A percentile compares a stretch with the other conserved stretches of the same genome.
These are phyloP conservation scores for Perithous albicinctus DNA, from an alignment of 2,888 invertebrate species.

Conservation along the genomic window DNA sequence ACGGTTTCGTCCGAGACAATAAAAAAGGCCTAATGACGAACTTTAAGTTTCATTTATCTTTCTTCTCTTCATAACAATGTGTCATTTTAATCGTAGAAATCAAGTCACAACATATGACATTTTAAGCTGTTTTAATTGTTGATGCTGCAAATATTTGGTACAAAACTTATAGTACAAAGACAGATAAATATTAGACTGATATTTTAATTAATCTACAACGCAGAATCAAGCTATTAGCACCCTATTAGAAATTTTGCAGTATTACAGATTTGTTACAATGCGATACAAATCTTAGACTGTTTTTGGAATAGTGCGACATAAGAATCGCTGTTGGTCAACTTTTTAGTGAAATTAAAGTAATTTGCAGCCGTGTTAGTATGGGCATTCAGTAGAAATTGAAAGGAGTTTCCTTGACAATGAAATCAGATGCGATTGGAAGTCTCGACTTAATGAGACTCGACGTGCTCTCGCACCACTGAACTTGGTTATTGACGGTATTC, in stretches of 20 bases:
- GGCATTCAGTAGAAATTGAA: background rate
- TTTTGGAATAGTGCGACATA: background rate
- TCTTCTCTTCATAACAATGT: background rate
- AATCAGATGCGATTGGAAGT: conserved; percentile 12
- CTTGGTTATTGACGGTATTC: conserved; percentile 45
- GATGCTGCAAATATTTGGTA: background rate
- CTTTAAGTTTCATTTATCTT: background rate
- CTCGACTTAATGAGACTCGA: conserved; percentile 8
- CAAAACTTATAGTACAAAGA: too few species aligned
- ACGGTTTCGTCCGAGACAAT: background rate
- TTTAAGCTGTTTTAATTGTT: background rate
- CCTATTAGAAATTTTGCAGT: background rate
- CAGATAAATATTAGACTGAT: background rate
- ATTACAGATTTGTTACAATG: background rate
- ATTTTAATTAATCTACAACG: background rate
- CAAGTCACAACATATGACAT: background rate
- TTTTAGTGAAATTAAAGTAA: background rate
- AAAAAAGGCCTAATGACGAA: background rate
- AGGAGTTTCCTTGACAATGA: conserved; percentile 19
- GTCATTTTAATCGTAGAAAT: background rate
- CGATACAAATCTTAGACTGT: background rate
- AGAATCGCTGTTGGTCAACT: background rate
- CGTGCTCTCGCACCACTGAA: conserved; percentile 31
- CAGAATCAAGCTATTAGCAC: background rate
- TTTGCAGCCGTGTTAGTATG: background rate